Percentiles rank a stretch among this genome's conserved stretches.
Conservation (phyloP, 2,113 vertebrate genomes). For the Callipepla californica region DNA sequence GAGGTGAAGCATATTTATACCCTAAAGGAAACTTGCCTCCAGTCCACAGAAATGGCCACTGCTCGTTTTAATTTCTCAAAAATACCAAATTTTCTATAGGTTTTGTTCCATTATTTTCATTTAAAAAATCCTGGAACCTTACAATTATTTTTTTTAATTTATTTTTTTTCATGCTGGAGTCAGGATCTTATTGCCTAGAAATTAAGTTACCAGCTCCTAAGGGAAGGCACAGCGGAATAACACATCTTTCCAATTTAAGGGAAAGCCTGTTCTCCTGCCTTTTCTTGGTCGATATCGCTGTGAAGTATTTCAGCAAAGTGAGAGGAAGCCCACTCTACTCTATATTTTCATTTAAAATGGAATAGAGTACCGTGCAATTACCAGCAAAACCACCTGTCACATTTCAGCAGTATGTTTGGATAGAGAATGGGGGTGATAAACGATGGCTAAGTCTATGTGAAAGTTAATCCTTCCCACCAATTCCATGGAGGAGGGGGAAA, state of each 20-base stretch:
- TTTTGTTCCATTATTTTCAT: not conserved
- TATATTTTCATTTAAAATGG: conserved; percentile 28
- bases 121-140: not conserved
- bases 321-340: conserved; percentile 21
- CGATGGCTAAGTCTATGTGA: not conserved
- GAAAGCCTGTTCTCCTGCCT: not conserved
- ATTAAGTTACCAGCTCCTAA: conserved; percentile 21
- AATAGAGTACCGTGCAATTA: conserved; percentile 56
- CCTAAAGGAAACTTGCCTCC: not conserved
- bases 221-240: not conserved
- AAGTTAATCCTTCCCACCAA: conserved; percentile 34
- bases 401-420: conserved; percentile 43
- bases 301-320: conserved; percentile 5
- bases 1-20: not conserved
- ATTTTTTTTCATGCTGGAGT: not conserved
- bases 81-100: not conserved
- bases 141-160: not conserved
- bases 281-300: conserved; percentile 9
- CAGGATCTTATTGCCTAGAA: not conserved
- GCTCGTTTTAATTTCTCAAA: not conserved
- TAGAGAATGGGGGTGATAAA: conserved; percentile 11
- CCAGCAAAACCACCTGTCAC: conserved; percentile 41
- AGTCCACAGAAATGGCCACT: not conserved
- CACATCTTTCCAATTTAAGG: conserved; percentile 30
- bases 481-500: conserved; percentile 4